phyloP scores from a whole-genome alignment of 2,797 vertebrate genomes.

The Epinephelus coioides region DNA sequence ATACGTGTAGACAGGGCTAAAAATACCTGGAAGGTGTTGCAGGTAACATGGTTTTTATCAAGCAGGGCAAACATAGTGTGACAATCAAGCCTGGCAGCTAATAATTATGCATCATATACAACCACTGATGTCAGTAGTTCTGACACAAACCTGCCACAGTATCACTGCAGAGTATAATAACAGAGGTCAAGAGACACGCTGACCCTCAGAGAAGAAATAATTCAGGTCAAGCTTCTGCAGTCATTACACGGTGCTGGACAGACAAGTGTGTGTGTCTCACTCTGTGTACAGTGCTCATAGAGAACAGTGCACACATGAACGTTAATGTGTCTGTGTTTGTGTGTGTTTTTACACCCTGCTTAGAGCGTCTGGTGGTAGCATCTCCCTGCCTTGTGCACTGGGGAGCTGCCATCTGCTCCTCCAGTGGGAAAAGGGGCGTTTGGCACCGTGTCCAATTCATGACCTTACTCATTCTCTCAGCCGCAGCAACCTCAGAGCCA shows the following conservation, averaged over 20 bases:
- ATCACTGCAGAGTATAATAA: conserved; percentile 11
- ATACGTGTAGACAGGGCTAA: background rate
- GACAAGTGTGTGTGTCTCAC: background rate
- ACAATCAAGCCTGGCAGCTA: conserved; percentile 5
- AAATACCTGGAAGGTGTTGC: conserved; percentile 2
- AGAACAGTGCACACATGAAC: conserved; percentile 21
- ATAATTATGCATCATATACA: conserved; percentile 10
- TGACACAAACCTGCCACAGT: conserved; percentile 12
- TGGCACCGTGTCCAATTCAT: conserved; percentile 70
- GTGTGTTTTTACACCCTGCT: conserved; percentile 67
- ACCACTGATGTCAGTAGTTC: background rate
- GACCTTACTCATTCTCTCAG: conserved; percentile 68
- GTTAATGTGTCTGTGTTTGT: conserved; percentile 44
- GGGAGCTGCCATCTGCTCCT: conserved; percentile 82
- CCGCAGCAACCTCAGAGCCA: conserved; percentile 17
- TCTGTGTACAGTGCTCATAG: background rate
- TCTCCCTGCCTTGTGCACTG: conserved; percentile 70
- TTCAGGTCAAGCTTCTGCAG: conserved; percentile 26
- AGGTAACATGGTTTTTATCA: conserved; percentile 32
- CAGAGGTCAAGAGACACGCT: conserved; percentile 16
- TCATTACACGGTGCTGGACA: background rate
- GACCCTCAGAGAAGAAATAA: conserved; percentile 19
- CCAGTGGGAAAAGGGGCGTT: conserved; percentile 69
- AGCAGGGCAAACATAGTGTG: background rate
- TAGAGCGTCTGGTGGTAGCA: conserved; percentile 75